Percentiles rank a stretch among this genome's conserved stretches.
These are phyloP conservation scores for Idaea biselata DNA, from an alignment of 2,888 invertebrate species.

Conservation along the genomic window DNA sequence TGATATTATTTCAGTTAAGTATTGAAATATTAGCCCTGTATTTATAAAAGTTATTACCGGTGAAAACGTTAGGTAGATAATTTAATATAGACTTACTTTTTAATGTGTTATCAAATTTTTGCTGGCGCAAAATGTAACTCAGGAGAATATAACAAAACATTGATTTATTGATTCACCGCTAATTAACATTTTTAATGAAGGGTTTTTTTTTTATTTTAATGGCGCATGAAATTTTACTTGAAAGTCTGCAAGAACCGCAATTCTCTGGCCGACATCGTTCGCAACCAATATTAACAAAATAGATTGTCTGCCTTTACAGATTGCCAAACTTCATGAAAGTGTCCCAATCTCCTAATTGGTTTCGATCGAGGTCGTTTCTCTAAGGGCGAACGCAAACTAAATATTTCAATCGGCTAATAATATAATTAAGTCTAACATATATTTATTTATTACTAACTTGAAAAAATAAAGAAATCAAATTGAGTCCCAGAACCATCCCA, in stretches of 20 bases:
- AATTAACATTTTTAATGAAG: no score
- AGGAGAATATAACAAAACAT: no score
- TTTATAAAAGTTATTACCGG: no score
- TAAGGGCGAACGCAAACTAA: background rate
- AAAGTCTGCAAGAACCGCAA: background rate
- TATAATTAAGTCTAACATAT: background rate
- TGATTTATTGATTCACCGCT: no score
- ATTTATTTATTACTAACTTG: no score
- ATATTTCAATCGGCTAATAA: background rate
- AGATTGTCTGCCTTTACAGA: conserved; percentile 8
- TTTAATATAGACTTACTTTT: no score
- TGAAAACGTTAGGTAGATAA: no score
- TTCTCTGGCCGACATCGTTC: conserved; percentile 9
- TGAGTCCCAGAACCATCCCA: no score
- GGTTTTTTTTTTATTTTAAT: background rate
- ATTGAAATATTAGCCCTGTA: no score
- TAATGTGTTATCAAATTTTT: no score
- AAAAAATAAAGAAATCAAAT: no score
- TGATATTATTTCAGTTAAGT: background rate
- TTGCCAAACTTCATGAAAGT: background rate
- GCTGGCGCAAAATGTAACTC: no score
- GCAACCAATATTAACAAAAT: conserved; percentile 9
- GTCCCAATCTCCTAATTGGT: background rate
- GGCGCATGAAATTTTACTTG: background rate
- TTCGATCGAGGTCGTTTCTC: background rate